Percentiles rank a stretch among this genome's conserved stretches.
These are phyloP conservation scores for Atractosteus spatula DNA, from an alignment of 2,113 vertebrate species.

Conservation along the genomic window DNA sequence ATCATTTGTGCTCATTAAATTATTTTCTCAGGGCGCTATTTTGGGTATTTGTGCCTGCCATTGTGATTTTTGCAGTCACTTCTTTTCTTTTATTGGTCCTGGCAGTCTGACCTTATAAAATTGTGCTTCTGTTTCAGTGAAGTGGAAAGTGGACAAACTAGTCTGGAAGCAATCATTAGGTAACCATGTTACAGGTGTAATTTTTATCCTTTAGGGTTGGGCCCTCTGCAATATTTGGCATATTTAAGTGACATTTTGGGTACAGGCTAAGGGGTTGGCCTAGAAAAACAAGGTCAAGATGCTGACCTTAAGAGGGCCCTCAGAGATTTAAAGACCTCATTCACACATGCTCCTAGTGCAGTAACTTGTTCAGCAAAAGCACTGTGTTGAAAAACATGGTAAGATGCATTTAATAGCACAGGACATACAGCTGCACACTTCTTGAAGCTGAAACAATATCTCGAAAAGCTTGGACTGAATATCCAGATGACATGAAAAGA, in stretches of 20 bases:
- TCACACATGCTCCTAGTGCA: too few species aligned
- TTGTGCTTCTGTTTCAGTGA: not conserved
- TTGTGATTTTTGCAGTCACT: slow-evolving; percentile 1
- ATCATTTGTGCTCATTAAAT: not conserved
- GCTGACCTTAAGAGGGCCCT: too few species aligned
- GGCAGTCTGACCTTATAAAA: not conserved
- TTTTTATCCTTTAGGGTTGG: not conserved
- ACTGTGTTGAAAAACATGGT: too few species aligned
- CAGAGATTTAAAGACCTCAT: too few species aligned
- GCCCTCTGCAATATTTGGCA: not conserved
- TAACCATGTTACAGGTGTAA: not conserved
- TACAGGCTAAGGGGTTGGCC: not conserved
- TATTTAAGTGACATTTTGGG: not conserved
- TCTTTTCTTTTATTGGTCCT: not conserved
- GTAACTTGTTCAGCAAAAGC: too few species aligned
- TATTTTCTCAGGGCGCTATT: not conserved
- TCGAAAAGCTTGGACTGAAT: too few species aligned
- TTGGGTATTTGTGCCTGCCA: not conserved
- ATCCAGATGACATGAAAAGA: too few species aligned
- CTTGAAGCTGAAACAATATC: too few species aligned
- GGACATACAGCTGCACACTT: too few species aligned
- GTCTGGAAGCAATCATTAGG: not conserved
- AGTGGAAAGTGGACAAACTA: slow-evolving; percentile 4
- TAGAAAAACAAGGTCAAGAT: too few species aligned
- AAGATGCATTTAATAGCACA: too few species aligned